Evolutionary conservation across 2,113 vertebrate genomes (phyloP).

Genomic region (Pardalotus punctatus): DNA sequence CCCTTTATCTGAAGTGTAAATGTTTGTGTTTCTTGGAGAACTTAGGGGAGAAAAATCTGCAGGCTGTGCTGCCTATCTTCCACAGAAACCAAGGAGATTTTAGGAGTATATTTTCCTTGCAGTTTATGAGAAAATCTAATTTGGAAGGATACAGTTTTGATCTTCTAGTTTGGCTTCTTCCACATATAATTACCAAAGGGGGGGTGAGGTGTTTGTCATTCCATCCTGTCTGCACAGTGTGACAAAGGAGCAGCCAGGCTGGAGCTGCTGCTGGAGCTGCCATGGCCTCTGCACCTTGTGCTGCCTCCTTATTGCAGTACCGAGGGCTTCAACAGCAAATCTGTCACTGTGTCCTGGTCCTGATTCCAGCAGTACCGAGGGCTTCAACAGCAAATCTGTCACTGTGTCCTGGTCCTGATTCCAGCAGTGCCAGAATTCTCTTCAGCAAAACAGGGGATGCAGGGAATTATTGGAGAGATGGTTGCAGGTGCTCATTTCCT

Average conservation of each 20-base stretch:
- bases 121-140: neutral
- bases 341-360: neutral
- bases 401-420: neutral
- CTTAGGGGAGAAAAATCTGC: neutral
- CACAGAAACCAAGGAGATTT: neutral
- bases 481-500: neutral
- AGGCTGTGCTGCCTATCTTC: neutral
- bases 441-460: neutral
- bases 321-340: neutral
- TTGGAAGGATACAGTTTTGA: neutral
- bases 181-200: fast-evolving
- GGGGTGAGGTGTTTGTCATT: neutral
- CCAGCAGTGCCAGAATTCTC: neutral
- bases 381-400: neutral
- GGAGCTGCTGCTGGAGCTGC: neutral
- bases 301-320: neutral
- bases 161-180: neutral
- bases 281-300: too few relatives aligned
- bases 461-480: neutral
- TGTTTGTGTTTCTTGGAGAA: constrained; percentile 9
- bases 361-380: neutral
- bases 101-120: neutral
- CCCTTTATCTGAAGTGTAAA: constrained; percentile 25
- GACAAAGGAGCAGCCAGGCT: neutral
- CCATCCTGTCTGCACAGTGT: fast-evolving